Conservation (phyloP, 2,797 vertebrate species). For the Pipistrellus nathusii region DNA sequence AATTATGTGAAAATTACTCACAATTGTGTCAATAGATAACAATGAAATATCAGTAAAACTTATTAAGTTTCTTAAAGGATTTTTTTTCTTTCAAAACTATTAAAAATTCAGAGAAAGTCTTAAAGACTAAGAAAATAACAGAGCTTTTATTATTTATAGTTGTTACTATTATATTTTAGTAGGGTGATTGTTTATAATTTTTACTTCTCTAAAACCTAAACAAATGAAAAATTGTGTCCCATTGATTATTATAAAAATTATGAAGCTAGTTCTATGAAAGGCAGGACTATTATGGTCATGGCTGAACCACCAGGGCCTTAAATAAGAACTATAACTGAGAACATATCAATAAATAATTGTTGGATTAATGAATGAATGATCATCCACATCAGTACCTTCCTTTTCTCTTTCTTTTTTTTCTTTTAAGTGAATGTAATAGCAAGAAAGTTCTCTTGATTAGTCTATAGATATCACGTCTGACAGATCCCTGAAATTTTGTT, state of each 20-base stretch:
- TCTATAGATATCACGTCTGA: neutral
- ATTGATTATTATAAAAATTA: neutral
- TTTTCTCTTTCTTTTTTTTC: neutral
- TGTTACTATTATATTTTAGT: neutral
- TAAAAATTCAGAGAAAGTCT: neutral
- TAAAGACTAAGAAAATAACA: neutral
- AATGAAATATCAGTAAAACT: neutral
- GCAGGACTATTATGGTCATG: neutral
- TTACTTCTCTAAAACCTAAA: neutral
- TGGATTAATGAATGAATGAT: neutral
- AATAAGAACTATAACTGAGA: neutral
- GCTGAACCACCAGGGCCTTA: neutral
- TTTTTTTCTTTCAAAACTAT: neutral
- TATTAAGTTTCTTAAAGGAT: neutral
- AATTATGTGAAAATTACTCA: neutral
- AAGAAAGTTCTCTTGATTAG: neutral
- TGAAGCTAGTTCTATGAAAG: neutral
- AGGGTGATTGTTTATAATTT: neutral
- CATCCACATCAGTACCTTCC: neutral
- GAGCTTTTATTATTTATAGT: neutral
- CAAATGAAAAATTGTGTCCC: neutral
- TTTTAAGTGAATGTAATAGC: neutral
- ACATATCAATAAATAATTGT: neutral
- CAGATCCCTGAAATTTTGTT: slow-evolving; percentile 12
- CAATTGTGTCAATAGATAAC: neutral